A percentile compares a stretch with the other conserved stretches of the same genome.
These are phyloP conservation scores for Halocynthia aurantium DNA, from an alignment of 23 tunicate genomes.

Conservation along the genomic window DNA sequence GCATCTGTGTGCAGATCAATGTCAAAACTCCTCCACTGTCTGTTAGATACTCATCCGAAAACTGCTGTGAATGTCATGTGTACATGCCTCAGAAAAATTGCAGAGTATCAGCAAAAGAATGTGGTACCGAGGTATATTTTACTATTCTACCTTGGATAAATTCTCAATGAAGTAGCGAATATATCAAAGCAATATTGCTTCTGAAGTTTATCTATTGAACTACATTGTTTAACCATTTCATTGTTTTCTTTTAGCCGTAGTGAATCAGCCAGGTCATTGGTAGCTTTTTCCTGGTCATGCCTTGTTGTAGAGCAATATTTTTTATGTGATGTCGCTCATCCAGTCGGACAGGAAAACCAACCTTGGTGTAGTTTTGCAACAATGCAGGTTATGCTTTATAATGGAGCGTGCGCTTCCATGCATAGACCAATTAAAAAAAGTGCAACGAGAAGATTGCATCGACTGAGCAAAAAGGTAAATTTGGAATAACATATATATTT, in stretches of 20 bases:
- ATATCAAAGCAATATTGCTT: no score
- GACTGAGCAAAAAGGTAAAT: constrained; percentile 53
- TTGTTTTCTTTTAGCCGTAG: constrained; percentile 38
- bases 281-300: constrained; percentile 63
- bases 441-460: constrained; percentile 25
- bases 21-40: no score
- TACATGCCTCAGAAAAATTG: background rate
- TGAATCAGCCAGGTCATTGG: constrained; percentile 57
- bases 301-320: constrained; percentile 25
- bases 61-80: no score
- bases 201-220: background rate
- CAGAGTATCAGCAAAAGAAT: constrained; percentile 16
- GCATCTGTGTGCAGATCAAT: no score
- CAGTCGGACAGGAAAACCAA: background rate
- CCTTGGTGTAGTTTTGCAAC: constrained; percentile 28
- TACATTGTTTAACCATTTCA: background rate
- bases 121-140: constrained; percentile 3
- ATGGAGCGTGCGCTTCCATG: constrained; percentile 36
- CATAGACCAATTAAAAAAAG: constrained; percentile 31
- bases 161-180: background rate
- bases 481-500: background rate
- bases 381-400: constrained; percentile 47
- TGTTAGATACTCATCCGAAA: no score
- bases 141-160: background rate
- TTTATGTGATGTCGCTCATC: background rate